Evolutionary conservation across 2,888 invertebrate species (phyloP), one percentile per base, ranked within the genome.

Genomic region (Lysandra bellargus): DNA sequence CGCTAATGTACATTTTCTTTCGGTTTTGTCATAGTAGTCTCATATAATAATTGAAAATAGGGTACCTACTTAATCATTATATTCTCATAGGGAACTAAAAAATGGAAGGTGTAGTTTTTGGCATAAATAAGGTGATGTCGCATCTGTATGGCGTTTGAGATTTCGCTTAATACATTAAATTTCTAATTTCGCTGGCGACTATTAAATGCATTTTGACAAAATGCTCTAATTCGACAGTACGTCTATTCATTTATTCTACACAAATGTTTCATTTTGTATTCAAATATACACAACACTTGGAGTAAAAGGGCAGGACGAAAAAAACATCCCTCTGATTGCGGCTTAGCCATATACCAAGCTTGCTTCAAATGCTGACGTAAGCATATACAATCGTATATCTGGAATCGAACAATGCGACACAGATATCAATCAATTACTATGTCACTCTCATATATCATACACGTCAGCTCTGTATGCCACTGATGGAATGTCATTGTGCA

Each of bases 371-470:
- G 69, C 69, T 23, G 12, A 75, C 49, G 12, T 14, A 75, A 23
- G 75, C 57, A 57, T 49, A 76, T 30, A 57, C 14, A 80, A 79
- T 80, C 69, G 73, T 57, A 78, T 84, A 83, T 82, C 81, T 80
- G 80, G 80, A 80, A 83, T 83, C 82, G 82, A 80, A 80, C 80
- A 80, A 78, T 80, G 78, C 80, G 69, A 80, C 83, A 85, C 83
- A 87, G 85, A 87, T 88, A 90, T 88, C 86, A 84, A 89, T 91
- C 89, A 89, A 89, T 90, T 89, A 88, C 84, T 73, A 83, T 87
- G 89, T 88, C 88, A 86, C 86, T 86, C 84, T 84, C 86, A 85
- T 88, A 86, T 86, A 84, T 86, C 86, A 86, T 83, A 80, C 80
- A 80, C 79, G 81, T 81, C 84, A 82, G 79, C 80, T 79, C 81